Base-by-base conservation (phyloP, 2,888 invertebrate species). In the Mythimna ferrago region DNA sequence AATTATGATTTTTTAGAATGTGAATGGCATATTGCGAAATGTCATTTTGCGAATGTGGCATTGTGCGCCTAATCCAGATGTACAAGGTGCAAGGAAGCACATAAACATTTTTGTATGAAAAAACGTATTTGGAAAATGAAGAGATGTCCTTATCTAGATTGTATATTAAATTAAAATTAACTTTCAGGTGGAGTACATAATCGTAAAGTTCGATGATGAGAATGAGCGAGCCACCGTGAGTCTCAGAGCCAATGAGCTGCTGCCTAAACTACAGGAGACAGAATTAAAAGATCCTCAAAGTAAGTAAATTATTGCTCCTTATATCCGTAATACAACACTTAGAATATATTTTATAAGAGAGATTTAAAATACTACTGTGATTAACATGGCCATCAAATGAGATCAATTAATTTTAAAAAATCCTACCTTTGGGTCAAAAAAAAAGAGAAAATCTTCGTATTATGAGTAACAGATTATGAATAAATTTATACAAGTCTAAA, bases 181-280 rank as follows among this genome's bases (percentile, higher is more conserved):
- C 32, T 93, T 92, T 74, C 84, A 96, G 96, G 98, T 99, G 69
- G 99, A 99, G 95, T 99, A 99, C 91, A 98, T 99, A 89, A 97
- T 99, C 73, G 98, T 99, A 4, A 99, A 99, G 92, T 99, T 99
- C 95, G 98, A 99, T 94, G 98, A 99, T 94, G 97, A 97, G 80
- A 97, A 98, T 58, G 97, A 98, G 93, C 97, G 97, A 82, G 99
- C 98, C 5, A 98, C 98, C 89, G 98, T 99, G 6, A 98, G 98
- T 82, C 97, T 99, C n/a, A 97, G 98, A 90, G 99, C 99, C 7
- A 96, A 97, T 82, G 98, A 99, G 82, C 94, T 99, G 48, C 96
- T 99, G 65, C 96, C 97, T 21, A 96, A 97, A 83, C 96, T 99
- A 53, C 98, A 99, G 91, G 98, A 98, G 94, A 98, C 98, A 89